Base-by-base conservation (phyloP, 2,113 vertebrate species). In the Siniperca chuatsi region DNA sequence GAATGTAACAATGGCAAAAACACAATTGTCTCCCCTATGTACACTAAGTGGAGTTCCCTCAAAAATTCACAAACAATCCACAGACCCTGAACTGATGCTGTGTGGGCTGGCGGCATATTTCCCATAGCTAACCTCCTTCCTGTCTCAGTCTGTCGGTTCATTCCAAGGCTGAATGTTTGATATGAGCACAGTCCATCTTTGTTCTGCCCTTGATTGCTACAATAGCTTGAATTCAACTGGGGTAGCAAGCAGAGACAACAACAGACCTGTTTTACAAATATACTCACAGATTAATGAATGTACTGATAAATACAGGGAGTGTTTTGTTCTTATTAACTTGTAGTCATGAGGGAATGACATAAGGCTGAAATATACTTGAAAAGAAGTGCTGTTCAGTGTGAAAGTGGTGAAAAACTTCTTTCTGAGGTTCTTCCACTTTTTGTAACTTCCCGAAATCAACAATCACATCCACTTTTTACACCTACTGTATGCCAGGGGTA, bases 71-170 rank as follows among this genome's bases (percentile, higher is more conserved):
- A 72, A n/a, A 40, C 23, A 42, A 29, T 37, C 15, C 65, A 48
- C 37, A 67, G 5, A 75, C 33, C 3, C 4, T 42, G 4, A 29
- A 44, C 64, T 76, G 75, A 52, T 88, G 33, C 35, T 75, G 66
- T 87, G 82, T 81, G 81, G 87, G 85, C 61, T 55, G 6, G 23
- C 85, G 80, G 73, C 89, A 83, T 81, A 73, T 86, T 88, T 82
- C 71, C 68, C 75, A 61, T 69, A 65, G 52, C 78, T 58, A 37
- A 75, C 72, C 79, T 85, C 82, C 48, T 85, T 87, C 86, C 79
- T 74, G 73, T 79, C 52, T 81, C 75, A 60, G 81, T 84, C 46
- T 82, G 78, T 61, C 13, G 1, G 75, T 69, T 74, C 64, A 62
- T 85, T 82, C 84, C 66, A 20, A 50, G 69, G 23, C 83, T 0